Base-by-base conservation (phyloP, 2,113 vertebrate species). In the Nicator chloris region DNA sequence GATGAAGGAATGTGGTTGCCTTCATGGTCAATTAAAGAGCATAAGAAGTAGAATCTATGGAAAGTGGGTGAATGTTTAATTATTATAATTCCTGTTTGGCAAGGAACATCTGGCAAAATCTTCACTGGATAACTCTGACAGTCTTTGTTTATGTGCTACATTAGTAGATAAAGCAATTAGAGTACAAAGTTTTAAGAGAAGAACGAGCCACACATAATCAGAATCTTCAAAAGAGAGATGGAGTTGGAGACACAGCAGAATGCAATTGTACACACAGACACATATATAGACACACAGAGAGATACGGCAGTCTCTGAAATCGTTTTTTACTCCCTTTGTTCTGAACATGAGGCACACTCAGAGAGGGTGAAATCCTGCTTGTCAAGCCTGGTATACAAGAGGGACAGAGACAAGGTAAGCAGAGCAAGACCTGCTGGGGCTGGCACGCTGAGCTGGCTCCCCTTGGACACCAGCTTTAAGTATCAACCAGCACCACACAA, bases 201-300 rank as follows among this genome's bases (percentile, higher is more conserved):
- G 28, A 3, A 4, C 65, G 57, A 89, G 49, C 39, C 50, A 18
- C 21, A 78, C 23, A 26, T 20, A 71, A 23, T 49, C 37, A 73
- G 11, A 49, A 11, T 44, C 15, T 82, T 72, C 53, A 22, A 6
- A 60, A 51, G 24, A 66, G 15, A 57, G 49, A 35, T 20, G 33
- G 73, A 85, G 13, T 0, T 24, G 30, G 69, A 82, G 53, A 44
- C 21, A 13, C 0, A 2, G 21, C 47, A 72, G 59, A 70, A 84
- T 56, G 78, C 22, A 87, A 69, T 40, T 24, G 33, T 49, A 28
- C 9, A 21, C 35, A 69, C 7, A 54, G 15, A n/a, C 0, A 28
- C 17, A 39, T 2, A 28, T 0, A 54, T 0, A 51, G 7, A 70
- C 2, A 53, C 9, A 50, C 2, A 39, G 6, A 72, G 2, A 28